Evolutionary conservation across 1,140 invertebrate species (phyloP).

Genomic region (Drosophila paulistorum): DNA sequence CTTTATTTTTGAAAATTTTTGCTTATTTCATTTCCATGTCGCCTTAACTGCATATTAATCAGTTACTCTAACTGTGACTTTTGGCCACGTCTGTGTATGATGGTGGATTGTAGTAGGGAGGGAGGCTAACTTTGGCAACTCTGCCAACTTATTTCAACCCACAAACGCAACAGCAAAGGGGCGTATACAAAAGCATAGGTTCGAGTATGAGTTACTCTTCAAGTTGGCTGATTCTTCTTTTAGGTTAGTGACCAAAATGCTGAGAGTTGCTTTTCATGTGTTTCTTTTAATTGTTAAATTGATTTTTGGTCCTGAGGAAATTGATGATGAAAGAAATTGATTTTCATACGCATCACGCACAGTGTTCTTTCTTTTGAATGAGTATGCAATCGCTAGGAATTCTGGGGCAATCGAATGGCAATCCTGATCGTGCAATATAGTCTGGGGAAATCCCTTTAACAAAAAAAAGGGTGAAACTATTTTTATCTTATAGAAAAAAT

Average conservation of each 20-base stretch:
- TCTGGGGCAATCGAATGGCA: no score
- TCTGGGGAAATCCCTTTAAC: no score
- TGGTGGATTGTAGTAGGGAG: neutral
- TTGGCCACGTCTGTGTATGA: constrained; percentile 18
- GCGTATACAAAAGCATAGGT: neutral
- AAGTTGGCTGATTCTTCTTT: neutral
- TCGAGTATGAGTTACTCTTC: neutral
- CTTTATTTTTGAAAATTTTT: neutral
- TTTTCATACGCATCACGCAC: no score
- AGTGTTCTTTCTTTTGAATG: no score
- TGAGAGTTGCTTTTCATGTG: constrained; percentile 1
- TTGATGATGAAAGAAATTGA: no score
- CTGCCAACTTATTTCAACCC: neutral
- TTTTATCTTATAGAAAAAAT: no score
- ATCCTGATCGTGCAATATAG: no score
- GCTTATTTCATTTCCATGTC: constrained; percentile 33
- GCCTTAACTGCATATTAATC: constrained; percentile 58
- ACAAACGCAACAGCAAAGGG: constrained; percentile 3
- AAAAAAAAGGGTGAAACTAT: no score
- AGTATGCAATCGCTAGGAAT: no score
- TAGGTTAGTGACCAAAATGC: neutral
- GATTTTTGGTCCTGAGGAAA: no score
- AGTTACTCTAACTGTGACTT: constrained; percentile 9
- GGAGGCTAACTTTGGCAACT: neutral
- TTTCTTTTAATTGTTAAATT: neutral